Percentiles rank a stretch among this genome's conserved stretches.
Evolutionary conservation across 2,797 vertebrate species (phyloP).

Genomic region (Tarsius wallacei): DNA sequence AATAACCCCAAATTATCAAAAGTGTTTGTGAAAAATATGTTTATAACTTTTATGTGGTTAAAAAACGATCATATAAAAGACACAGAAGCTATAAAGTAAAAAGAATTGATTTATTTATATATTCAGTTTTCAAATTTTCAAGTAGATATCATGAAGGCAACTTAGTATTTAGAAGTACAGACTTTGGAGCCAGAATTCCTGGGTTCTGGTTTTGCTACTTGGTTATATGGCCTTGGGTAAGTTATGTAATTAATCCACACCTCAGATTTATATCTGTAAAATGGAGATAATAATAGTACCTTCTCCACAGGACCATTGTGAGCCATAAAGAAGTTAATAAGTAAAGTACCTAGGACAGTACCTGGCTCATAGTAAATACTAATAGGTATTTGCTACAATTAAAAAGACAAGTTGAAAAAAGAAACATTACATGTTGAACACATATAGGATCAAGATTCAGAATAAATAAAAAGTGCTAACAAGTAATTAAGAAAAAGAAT

Average conservation of each 20-base stretch:
- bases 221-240: neutral
- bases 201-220: neutral
- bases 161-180: neutral
- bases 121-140: neutral
- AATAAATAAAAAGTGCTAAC: neutral
- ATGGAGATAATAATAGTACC: neutral
- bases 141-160: neutral
- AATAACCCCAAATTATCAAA: conserved; percentile 7
- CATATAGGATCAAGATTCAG: neutral
- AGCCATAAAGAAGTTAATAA: neutral
- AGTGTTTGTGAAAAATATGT: neutral
- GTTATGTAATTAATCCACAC: too few relatives aligned
- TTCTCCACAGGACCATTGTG: neutral
- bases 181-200: neutral
- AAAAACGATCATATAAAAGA: neutral
- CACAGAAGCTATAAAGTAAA: neutral
- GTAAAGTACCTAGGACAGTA: neutral
- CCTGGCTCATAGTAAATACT: neutral
- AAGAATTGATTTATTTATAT: neutral
- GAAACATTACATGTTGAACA: neutral
- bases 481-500: neutral
- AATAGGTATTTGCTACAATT: neutral
- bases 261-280: neutral
- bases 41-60: neutral
- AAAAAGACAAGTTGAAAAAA: neutral